Evolutionary conservation across 2,113 vertebrate genomes (phyloP), one percentile per base, ranked within the genome.

Genomic region (Clarias gariepinus): DNA sequence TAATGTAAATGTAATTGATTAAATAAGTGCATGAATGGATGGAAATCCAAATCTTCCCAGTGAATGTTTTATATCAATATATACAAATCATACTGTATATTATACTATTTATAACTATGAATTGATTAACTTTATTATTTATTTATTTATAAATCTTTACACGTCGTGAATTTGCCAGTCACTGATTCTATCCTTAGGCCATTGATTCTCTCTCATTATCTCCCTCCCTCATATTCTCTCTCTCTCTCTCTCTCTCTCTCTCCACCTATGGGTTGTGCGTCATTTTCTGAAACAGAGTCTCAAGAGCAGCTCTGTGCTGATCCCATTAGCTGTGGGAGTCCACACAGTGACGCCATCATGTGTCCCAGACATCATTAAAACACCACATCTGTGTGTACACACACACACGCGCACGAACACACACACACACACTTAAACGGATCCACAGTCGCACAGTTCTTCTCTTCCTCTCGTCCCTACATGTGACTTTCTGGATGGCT

Each of bases 291-390:
- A 91, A 90, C 93, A 91, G 90, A 93, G 92, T 92, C 92, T 93
- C 93, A 88, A 87, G 87, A 86, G 89, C 85, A 85, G 86, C 89
- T 68, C 85, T 61, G 71, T 85, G 80, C 73, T 87, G 85, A 90
- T 85, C 87, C 80, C 89, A 90, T 79, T 89, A 84, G 86, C 83
- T 86, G 79, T 87, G 87, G 86, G 83, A 88, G 87, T 90, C 87
- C 91, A 91, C 90, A 87, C 93, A 93, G 91, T 95, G 92, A 92
- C 93, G 91, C 92, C 92, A 94, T 90, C 92, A 86, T 84, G 93
- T 93, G 91, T 93, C 91, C 91, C 82, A 90, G 88, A 87, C 90
- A 91, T 94, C 92, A 92, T 94, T 88, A 89, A 89, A 89, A 89
- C 87, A 90, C 92, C 91, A 89, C 88, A 88, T 91, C 91, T 90